A percentile compares a stretch with the other conserved stretches of the same genome.
Conservation (phyloP, 2,888 invertebrate species). For the Vanessa cardui region DNA sequence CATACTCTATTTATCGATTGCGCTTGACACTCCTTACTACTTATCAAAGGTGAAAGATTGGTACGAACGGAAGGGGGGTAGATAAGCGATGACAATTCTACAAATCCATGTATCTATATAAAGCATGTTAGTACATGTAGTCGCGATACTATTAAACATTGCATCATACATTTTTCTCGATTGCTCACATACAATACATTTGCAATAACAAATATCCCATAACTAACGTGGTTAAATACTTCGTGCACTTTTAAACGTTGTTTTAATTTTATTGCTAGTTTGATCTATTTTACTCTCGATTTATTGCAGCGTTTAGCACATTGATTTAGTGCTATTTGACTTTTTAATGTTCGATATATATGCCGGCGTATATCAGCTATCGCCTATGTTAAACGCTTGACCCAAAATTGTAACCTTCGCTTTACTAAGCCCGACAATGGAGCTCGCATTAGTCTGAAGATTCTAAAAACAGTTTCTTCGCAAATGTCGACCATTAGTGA, state of each 20-base stretch:
- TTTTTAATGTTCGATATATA: conserved; percentile 11
- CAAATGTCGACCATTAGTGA: conserved; percentile 31
- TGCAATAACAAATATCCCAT: neutral
- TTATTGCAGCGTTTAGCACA: neutral
- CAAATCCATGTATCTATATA: neutral
- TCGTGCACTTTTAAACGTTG: neutral
- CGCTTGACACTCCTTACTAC: conserved; percentile 34
- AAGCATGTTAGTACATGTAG: neutral
- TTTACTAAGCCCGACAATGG: conserved; percentile 16
- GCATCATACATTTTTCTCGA: neutral
- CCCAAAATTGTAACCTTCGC: conserved; percentile 37
- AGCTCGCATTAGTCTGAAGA: conserved; percentile 31
- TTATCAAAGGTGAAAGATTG: conserved; percentile 35
- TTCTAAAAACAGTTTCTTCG: conserved; percentile 31
- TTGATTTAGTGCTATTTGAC: conserved; percentile 1
- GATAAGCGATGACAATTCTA: conserved; percentile 13
- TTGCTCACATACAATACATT: neutral
- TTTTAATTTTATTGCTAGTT: neutral
- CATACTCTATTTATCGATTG: conserved; percentile 18
- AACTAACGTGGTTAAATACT: neutral
- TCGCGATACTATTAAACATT: neutral
- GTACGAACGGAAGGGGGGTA: conserved; percentile 26
- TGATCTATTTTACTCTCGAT: neutral
- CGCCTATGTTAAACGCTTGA: conserved; percentile 31
- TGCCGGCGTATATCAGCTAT: conserved; percentile 19